Conservation (phyloP, 1,140 invertebrate genomes). For the Leucophenga varia region DNA sequence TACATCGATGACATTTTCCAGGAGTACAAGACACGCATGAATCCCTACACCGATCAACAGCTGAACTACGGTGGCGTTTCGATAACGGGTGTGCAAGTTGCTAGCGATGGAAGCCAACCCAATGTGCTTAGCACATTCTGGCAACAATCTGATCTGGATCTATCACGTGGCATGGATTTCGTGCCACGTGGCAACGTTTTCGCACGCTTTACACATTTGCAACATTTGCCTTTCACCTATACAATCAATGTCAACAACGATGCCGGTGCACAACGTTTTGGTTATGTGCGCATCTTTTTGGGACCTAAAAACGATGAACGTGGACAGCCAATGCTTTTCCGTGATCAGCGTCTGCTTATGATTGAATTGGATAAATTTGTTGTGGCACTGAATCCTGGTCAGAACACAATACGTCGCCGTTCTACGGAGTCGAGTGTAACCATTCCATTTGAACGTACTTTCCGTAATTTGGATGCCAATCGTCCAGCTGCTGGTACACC, state of each 20-base stretch:
- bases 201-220: conserved; percentile 72
- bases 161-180: conserved; percentile 76
- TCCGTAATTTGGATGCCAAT: conserved; percentile 63
- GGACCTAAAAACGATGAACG: conserved; percentile 71
- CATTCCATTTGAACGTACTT: conserved; percentile 71
- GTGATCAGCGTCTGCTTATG: conserved; percentile 70
- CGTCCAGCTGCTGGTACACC: conserved; percentile 60
- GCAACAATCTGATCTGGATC: conserved; percentile 73
- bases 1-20: conserved; percentile 79
- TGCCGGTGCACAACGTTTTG: conserved; percentile 59
- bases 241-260: conserved; percentile 68
- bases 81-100: conserved; percentile 60
- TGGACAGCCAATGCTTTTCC: conserved; percentile 64
- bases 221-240: conserved; percentile 70
- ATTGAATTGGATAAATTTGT: conserved; percentile 79
- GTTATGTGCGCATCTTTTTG: conserved; percentile 77
- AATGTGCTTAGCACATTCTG: conserved; percentile 70
- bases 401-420: conserved; percentile 64
- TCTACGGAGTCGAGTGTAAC: conserved; percentile 71
- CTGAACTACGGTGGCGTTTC: conserved; percentile 67
- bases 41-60: conserved; percentile 62
- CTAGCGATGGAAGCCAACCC: conserved; percentile 55
- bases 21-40: conserved; percentile 71
- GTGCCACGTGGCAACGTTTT: conserved; percentile 69
- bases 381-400: conserved; percentile 62